These are phyloP conservation scores for Eublepharis macularius DNA, from an alignment of 2,113 vertebrate species.

Conservation along the genomic window DNA sequence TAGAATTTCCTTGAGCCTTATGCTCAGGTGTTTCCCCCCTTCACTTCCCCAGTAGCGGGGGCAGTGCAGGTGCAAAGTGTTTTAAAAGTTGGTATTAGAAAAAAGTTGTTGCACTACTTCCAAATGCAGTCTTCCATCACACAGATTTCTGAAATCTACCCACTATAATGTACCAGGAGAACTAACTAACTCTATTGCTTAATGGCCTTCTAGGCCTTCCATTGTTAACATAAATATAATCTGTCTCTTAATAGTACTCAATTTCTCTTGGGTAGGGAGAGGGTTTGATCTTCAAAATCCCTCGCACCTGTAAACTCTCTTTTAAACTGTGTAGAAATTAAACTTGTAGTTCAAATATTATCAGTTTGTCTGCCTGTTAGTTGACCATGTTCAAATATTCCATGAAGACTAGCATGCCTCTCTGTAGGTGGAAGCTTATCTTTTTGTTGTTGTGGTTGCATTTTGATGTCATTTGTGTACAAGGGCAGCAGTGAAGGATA, in stretches of 20 bases:
- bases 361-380: no score
- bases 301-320: background rate
- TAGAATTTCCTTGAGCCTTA: background rate
- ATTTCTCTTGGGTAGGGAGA: no score
- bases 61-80: background rate
- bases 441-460: no score
- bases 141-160: conserved; percentile 17
- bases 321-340: background rate
- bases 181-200: background rate
- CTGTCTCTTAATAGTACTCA: background rate
- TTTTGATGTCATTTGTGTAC: no score
- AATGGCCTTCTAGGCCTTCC: background rate
- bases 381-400: no score
- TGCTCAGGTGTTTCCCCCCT: background rate
- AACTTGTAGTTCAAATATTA: no score
- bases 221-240: background rate
- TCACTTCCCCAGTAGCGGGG: background rate
- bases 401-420: no score
- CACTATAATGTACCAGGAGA: background rate
- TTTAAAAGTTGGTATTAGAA: background rate
- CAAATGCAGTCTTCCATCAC: background rate
- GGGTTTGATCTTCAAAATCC: background rate
- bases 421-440: no score
- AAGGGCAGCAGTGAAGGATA: no score
- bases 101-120: background rate